Evolutionary conservation across 92 coral and sea anemone genomes (phyloP), one percentile per base, ranked within the genome.

Genomic region (Isaurus tuberculatus): DNA sequence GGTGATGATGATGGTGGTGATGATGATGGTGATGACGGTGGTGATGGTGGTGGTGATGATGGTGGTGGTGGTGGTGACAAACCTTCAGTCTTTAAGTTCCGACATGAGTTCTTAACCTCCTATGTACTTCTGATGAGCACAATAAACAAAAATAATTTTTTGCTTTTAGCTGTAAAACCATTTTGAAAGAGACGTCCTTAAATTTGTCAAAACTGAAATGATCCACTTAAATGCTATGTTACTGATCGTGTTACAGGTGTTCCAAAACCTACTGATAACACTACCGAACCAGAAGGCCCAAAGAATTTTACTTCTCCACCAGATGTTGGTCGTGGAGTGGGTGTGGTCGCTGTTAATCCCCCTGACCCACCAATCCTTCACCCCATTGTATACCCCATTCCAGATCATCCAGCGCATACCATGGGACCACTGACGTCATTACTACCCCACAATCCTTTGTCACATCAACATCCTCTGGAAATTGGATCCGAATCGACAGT

Each of bases 251-350:
- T 57, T 29, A 10, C 44, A 75, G 81, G 81, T 19, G 65, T 32
- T 29, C 49, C 79, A 8, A 46, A 13, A 28, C 25, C 81, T n/a
- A 29, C 61, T 49, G 49, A 75, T 22, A 75, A 75, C 81, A 75
- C 81, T 1, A 75, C 65, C 17, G 80, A 74, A 51, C 65, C 81
- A 7, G 68, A 75, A 20, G 44, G 29, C 11, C 81, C 48, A n/a
- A 75, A 36, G 66, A 75, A 53, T 43, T 53, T 55, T 58, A 75
- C 81, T 31, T 53, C 68, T 13, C 81, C 81, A 51, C 30, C 81
- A 31, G 81, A 75, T 32, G 81, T 75, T n/a, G 81, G 81, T n/a
- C 68, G 61, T 15, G 68, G 7, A 42, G 32, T 26, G 15, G 40
- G 81, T 19, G 53, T 58, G 46, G 44, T 75, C 20, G 66, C n/a